phyloP scores from a whole-genome alignment of 2,888 invertebrate genomes.

The Ypsolopha scabrella region DNA sequence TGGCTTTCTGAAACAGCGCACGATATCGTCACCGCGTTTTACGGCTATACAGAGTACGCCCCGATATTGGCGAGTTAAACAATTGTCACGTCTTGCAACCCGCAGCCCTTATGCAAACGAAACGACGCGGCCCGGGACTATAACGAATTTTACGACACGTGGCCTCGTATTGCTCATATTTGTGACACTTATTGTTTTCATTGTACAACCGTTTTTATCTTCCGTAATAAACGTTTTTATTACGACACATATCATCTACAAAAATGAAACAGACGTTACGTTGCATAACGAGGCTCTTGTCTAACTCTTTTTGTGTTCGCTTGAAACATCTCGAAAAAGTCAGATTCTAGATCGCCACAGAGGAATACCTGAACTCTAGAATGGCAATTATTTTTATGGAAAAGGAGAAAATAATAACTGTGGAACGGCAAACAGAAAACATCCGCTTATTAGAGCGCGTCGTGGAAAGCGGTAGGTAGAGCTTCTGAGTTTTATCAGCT shows the following conservation, averaged over 20 bases:
- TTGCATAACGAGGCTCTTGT: not conserved
- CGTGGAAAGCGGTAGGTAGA: slow-evolving; percentile 3
- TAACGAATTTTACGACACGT: slow-evolving; percentile 20
- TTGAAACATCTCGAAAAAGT: not conserved
- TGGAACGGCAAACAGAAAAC: slow-evolving; percentile 18
- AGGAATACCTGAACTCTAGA: not conserved
- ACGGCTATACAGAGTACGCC: not conserved
- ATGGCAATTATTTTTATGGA: slow-evolving; percentile 1
- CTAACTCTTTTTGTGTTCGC: not conserved
- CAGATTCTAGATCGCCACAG: not conserved
- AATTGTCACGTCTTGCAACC: slow-evolving; percentile 24
- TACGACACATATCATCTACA: slow-evolving; percentile 1
- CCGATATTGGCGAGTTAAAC: slow-evolving; percentile 16
- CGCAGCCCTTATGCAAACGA: slow-evolving; percentile 27
- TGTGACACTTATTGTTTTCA: slow-evolving; percentile 9
- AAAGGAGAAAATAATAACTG: not conserved
- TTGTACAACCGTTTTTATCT: slow-evolving; percentile 4
- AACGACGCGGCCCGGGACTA: slow-evolving; percentile 14
- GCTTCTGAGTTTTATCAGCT: slow-evolving; percentile 48
- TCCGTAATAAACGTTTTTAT: slow-evolving; percentile 7
- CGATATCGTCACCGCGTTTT: slow-evolving; percentile 6
- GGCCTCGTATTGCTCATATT: slow-evolving; percentile 18
- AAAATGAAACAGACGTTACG: not conserved
- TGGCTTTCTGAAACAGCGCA: slow-evolving; percentile 1
- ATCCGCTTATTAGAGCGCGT: slow-evolving; percentile 28